These are phyloP conservation scores for Drosophila niveifrons DNA, from an alignment of 2,888 invertebrate genomes.

Conservation along the genomic window DNA sequence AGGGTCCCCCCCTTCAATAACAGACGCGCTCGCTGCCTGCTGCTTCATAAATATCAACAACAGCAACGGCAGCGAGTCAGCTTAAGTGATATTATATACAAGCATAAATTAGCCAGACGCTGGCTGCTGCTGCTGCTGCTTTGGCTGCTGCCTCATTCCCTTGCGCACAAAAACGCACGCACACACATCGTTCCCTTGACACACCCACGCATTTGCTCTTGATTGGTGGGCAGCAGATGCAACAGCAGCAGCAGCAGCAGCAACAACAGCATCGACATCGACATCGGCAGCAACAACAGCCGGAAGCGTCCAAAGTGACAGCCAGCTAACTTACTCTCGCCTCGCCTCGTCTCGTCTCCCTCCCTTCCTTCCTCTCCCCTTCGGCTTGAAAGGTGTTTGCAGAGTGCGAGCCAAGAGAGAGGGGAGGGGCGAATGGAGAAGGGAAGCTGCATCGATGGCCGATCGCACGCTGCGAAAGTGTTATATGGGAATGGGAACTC, in stretches of 20 bases:
- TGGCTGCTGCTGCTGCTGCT: background rate
- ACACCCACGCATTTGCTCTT: slow-evolving; percentile 64
- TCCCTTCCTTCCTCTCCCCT: background rate
- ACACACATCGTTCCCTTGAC: slow-evolving; percentile 7
- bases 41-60: slow-evolving; percentile 56
- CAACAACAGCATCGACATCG: slow-evolving; percentile 26
- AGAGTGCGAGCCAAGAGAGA: background rate
- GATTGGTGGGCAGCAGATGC: slow-evolving; percentile 84
- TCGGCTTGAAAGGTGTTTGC: background rate
- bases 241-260: slow-evolving; percentile 34
- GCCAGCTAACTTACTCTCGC: slow-evolving; percentile 28
- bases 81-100: slow-evolving; percentile 77
- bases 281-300: slow-evolving; percentile 66
- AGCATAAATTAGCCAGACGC: slow-evolving; percentile 58
- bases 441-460: slow-evolving; percentile 39
- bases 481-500: slow-evolving; percentile 47
- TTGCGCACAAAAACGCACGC: background rate
- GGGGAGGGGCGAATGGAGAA: background rate
- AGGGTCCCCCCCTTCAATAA: background rate
- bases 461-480: slow-evolving; percentile 62
- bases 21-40: slow-evolving; percentile 2
- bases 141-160: background rate
- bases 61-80: slow-evolving; percentile 30
- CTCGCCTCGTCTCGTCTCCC: no score
- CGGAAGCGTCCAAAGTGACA: slow-evolving; percentile 55